A percentile compares a stretch with the other conserved stretches of the same genome.
These are phyloP conservation scores for Oscheius sp. DNA, from an alignment of 2,888 invertebrate genomes.

Conservation along the genomic window DNA sequence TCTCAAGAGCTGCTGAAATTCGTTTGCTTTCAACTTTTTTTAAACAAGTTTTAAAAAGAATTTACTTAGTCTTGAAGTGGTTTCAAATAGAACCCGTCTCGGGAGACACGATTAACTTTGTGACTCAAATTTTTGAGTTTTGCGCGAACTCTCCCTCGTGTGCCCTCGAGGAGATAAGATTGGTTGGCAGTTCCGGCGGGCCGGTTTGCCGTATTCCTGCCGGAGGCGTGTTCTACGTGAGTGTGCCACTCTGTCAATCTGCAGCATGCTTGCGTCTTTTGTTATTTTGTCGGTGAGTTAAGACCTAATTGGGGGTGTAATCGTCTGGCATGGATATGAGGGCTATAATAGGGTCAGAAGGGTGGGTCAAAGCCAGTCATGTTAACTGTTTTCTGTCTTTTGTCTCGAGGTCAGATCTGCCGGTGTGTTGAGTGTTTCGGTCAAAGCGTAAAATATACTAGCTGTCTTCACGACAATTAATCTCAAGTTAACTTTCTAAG, in stretches of 20 bases:
- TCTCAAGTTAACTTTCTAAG: too few species aligned
- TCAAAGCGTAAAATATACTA: too few species aligned
- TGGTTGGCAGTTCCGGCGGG: slow-evolving; percentile 36
- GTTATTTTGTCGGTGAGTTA: slow-evolving; percentile 32
- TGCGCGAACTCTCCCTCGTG: slow-evolving; percentile 31
- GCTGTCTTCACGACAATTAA: too few species aligned
- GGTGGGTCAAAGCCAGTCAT: too few species aligned
- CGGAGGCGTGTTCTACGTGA: slow-evolving; percentile 30
- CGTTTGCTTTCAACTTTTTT: not conserved
- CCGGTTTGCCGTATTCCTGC: slow-evolving; percentile 37
- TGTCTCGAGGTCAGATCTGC: too few species aligned
- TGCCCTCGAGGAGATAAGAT: slow-evolving; percentile 34
- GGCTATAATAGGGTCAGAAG: too few species aligned
- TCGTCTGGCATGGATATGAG: too few species aligned
- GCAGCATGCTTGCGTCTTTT: slow-evolving; percentile 30
- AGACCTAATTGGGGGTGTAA: not conserved
- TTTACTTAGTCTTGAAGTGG: not conserved
- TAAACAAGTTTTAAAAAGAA: not conserved
- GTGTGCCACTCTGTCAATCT: slow-evolving; percentile 36
- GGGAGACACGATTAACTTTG: slow-evolving; percentile 1
- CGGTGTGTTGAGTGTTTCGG: too few species aligned
- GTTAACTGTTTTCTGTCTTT: too few species aligned
- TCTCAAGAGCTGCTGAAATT: too few species aligned
- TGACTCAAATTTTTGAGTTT: slow-evolving; percentile 27
- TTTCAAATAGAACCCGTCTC: not conserved